phyloP scores from a whole-genome alignment of 2,888 invertebrate species.

The Oxytorus armatus region DNA sequence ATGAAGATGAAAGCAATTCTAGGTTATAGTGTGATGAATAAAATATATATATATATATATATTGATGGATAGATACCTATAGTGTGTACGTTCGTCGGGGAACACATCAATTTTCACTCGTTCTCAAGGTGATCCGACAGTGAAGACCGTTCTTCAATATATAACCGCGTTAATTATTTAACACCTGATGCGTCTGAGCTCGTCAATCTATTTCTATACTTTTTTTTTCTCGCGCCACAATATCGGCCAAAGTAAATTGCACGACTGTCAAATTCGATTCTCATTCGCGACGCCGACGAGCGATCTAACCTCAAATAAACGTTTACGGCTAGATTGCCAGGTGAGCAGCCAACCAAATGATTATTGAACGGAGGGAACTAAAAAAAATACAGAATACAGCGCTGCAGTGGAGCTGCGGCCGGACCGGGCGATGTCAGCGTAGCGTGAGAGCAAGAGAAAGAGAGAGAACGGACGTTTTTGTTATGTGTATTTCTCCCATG shows the following conservation, averaged over 20 bases:
- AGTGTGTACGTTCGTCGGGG: slow-evolving; percentile 27
- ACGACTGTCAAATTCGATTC: slow-evolving; percentile 57
- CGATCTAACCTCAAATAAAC: slow-evolving; percentile 67
- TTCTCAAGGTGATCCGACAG: slow-evolving; percentile 17
- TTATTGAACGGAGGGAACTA: slow-evolving; percentile 66
- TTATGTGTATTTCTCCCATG: slow-evolving; percentile 8
- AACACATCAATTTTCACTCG: slow-evolving; percentile 41
- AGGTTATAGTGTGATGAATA: slow-evolving; percentile 18
- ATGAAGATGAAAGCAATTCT: slow-evolving; percentile 5
- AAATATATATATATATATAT: slow-evolving; percentile 14
- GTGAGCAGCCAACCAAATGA: slow-evolving; percentile 69
- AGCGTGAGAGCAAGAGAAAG: slow-evolving; percentile 14
- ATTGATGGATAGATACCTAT: slow-evolving; percentile 30
- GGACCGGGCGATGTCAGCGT: slow-evolving; percentile 53
- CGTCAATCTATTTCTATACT: neutral
- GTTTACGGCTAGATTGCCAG: slow-evolving; percentile 66
- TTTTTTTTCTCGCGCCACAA: slow-evolving; percentile 6
- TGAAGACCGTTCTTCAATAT: slow-evolving; percentile 1
- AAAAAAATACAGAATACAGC: slow-evolving; percentile 58
- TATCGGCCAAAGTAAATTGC: slow-evolving; percentile 12
- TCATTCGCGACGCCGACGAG: slow-evolving; percentile 62
- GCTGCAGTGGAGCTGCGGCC: slow-evolving; percentile 65
- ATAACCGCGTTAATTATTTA: slow-evolving; percentile 7
- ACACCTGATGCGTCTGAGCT: neutral
- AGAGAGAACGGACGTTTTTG: slow-evolving; percentile 15